Evolutionary conservation across 2,113 vertebrate genomes (phyloP).

Genomic region (Epinephelus fuscoguttatus): DNA sequence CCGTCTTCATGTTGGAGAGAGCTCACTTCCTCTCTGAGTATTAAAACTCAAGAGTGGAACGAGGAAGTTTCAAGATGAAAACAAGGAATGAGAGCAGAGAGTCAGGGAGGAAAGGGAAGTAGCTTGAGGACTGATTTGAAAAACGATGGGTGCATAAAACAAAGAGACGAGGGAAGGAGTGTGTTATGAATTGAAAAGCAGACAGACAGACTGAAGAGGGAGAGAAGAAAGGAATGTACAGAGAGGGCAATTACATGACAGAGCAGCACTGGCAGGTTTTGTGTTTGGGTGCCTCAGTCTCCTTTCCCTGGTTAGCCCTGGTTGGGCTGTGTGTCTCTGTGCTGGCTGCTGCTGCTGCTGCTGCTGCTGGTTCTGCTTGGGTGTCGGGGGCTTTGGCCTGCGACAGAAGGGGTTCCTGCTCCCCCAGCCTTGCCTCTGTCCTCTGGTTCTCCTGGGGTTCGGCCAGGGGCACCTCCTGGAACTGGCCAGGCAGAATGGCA

Average conservation of each 20-base stretch:
- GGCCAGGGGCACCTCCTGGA: conserved; percentile 81
- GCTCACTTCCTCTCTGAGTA: conserved; percentile 23
- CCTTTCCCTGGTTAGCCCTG: conserved; percentile 40
- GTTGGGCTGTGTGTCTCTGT: conserved; percentile 28
- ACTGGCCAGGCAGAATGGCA: conserved; percentile 42
- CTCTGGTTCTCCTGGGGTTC: conserved; percentile 44
- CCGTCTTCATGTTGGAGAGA: conserved; percentile 16
- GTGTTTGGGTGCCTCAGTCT: conserved; percentile 58
- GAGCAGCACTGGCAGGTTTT: conserved; percentile 85
- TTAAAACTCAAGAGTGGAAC: conserved; percentile 12
- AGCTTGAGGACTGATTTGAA: conserved; percentile 7
- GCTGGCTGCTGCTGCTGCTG: neutral
- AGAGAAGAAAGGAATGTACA: neutral
- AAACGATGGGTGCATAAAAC: conserved; percentile 16
- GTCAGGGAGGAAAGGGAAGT: conserved; percentile 17
- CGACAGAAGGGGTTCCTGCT: conserved; percentile 78
- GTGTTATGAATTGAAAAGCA: conserved; percentile 20
- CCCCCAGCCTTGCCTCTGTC: conserved; percentile 38
- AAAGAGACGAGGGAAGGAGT: conserved; percentile 19
- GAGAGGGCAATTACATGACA: conserved; percentile 77
- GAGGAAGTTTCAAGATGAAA: conserved; percentile 34
- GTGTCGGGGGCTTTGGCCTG: conserved; percentile 39
- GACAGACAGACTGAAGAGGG: conserved; percentile 10
- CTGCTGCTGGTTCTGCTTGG: conserved; percentile 8
- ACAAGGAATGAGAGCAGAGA: conserved; percentile 18